phyloP scores from a whole-genome alignment of 2,888 invertebrate genomes.

The Cantharis flavilabris region DNA sequence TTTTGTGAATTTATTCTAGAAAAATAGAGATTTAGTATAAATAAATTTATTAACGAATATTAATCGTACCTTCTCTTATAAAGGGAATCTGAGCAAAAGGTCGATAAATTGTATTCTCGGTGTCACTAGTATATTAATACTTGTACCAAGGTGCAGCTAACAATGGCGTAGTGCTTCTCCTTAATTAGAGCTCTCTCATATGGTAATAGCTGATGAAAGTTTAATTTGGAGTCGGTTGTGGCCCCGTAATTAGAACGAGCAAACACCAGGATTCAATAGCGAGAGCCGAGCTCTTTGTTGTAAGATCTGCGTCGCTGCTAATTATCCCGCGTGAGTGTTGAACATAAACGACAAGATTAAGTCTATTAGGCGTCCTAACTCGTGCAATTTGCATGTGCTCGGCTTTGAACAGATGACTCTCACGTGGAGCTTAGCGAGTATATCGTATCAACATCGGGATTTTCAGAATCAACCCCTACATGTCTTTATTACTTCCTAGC shows the following conservation, averaged over 20 bases:
- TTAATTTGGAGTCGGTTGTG: conserved; percentile 57
- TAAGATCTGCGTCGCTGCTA: conserved; percentile 53
- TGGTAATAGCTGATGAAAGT: conserved; percentile 58
- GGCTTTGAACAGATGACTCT: conserved; percentile 42
- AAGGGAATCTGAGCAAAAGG: neutral
- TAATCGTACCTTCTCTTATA: neutral
- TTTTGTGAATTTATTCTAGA: neutral
- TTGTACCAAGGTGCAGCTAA: conserved; percentile 39
- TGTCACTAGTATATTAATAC: conserved; percentile 2
- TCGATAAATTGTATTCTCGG: conserved; percentile 6
- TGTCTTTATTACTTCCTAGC: conserved; percentile 41
- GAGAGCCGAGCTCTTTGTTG: conserved; percentile 47
- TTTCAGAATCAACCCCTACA: conserved; percentile 37
- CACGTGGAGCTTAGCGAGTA: conserved; percentile 39
- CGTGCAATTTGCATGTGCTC: conserved; percentile 55
- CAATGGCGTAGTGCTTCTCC: conserved; percentile 51
- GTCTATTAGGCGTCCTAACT: conserved; percentile 57
- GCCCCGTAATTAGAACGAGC: conserved; percentile 56
- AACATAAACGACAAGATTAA: conserved; percentile 59
- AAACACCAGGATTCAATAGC: conserved; percentile 54
- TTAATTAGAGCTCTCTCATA: conserved; percentile 58
- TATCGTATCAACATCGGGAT: conserved; percentile 40
- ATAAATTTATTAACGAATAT: neutral
- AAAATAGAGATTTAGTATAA: neutral
- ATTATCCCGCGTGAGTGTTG: conserved; percentile 57